Evolutionary conservation across 92 coral and sea anemone species (phyloP).

Genomic region (Epizoanthus rinbou): DNA sequence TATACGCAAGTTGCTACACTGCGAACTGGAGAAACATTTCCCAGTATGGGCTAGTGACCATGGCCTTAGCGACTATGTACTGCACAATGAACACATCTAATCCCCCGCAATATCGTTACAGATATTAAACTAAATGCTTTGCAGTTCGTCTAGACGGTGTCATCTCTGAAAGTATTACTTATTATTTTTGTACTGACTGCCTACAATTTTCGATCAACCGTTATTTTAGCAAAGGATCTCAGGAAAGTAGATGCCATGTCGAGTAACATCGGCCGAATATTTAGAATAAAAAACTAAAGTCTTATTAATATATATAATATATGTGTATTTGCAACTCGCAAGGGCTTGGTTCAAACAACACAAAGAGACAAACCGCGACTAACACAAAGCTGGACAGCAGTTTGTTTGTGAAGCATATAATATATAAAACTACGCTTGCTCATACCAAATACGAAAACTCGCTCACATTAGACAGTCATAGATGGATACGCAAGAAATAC

Average conservation of each 20-base stretch:
- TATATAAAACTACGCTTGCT: background rate
- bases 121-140: no score
- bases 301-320: background rate
- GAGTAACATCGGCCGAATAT: conserved; percentile 3
- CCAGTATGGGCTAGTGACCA: conserved; percentile 4
- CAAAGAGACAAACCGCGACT: background rate
- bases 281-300: background rate
- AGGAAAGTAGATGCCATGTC: background rate
- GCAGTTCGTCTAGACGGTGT: background rate
- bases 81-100: no score
- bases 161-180: background rate
- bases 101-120: no score
- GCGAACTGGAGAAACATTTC: background rate
- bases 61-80: no score
- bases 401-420: background rate
- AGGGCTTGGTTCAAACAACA: conserved; percentile 2
- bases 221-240: background rate
- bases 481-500: conserved; percentile 21
- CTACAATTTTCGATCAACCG: background rate
- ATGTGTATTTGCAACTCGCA: background rate
- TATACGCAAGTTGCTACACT: background rate
- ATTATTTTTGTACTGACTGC: background rate
- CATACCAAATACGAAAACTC: background rate
- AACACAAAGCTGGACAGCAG: background rate
- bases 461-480: conserved; percentile 26